Evolutionary conservation across 2,113 vertebrate genomes (phyloP).

Genomic region (Solenodon paradoxus): DNA sequence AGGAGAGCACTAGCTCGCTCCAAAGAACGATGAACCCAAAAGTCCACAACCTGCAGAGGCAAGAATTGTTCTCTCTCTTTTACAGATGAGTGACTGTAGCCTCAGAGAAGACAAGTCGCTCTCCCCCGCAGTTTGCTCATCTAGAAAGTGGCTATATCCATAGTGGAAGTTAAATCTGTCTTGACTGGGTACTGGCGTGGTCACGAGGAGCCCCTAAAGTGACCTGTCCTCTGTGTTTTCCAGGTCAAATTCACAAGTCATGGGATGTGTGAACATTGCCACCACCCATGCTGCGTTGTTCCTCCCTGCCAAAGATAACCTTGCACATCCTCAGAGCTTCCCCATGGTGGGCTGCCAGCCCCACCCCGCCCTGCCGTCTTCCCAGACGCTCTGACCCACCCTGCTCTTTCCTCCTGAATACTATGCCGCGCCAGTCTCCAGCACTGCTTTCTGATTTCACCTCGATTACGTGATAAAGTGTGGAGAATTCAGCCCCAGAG

Average conservation of each 20-base stretch:
- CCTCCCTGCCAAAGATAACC: background rate
- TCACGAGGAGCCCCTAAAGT: too few relatives aligned
- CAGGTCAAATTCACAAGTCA: background rate
- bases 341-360: background rate
- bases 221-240: accelerated
- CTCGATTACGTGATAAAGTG: background rate
- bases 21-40: background rate
- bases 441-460: background rate
- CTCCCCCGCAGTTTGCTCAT: too few relatives aligned
- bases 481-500: background rate
- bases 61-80: background rate
- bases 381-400: background rate
- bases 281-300: accelerated
- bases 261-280: accelerated
- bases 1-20: background rate
- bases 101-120: background rate
- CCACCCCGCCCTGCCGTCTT: background rate
- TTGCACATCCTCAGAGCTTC: background rate
- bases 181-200: background rate
- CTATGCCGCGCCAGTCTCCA: background rate
- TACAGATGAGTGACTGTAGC: background rate
- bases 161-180: accelerated
- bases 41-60: background rate
- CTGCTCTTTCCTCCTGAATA: background rate
- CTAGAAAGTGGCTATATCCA: background rate